Evolutionary conservation across 2,113 vertebrate species (phyloP).

Genomic region (Myotis lucifugus): DNA sequence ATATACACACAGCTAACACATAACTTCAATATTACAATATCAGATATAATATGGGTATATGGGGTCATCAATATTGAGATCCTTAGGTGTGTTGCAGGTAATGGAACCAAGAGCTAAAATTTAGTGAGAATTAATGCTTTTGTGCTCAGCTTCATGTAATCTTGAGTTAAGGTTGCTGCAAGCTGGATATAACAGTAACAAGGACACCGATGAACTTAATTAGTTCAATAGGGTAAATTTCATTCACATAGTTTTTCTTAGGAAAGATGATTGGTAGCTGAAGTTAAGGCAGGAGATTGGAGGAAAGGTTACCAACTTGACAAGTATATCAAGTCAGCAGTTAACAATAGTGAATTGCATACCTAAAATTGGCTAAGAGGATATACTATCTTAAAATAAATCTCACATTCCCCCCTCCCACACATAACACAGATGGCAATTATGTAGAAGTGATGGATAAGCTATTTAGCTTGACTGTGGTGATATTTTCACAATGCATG

Average conservation of each 20-base stretch:
- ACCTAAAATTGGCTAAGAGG: neutral
- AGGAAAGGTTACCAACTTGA: neutral
- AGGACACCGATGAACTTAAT: neutral
- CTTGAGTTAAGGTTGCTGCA: neutral
- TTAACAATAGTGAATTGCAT: neutral
- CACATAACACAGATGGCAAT: neutral
- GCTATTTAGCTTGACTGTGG: neutral
- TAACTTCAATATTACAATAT: neutral
- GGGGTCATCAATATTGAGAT: neutral
- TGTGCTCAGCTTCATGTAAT: neutral
- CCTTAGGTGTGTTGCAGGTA: neutral
- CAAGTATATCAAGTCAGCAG: neutral
- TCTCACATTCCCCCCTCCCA: neutral
- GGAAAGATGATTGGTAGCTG: neutral
- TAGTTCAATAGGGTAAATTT: neutral
- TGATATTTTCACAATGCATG: constrained; percentile 2
- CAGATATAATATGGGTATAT: neutral
- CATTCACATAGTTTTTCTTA: neutral
- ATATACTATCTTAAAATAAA: neutral
- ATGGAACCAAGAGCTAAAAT: neutral
- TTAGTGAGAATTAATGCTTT: neutral
- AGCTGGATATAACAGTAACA: neutral
- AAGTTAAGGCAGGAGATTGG: neutral
- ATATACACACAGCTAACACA: neutral
- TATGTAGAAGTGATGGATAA: neutral